Evolutionary conservation across 2,888 invertebrate genomes (phyloP).

Genomic region (Aricia artaxerxes): DNA sequence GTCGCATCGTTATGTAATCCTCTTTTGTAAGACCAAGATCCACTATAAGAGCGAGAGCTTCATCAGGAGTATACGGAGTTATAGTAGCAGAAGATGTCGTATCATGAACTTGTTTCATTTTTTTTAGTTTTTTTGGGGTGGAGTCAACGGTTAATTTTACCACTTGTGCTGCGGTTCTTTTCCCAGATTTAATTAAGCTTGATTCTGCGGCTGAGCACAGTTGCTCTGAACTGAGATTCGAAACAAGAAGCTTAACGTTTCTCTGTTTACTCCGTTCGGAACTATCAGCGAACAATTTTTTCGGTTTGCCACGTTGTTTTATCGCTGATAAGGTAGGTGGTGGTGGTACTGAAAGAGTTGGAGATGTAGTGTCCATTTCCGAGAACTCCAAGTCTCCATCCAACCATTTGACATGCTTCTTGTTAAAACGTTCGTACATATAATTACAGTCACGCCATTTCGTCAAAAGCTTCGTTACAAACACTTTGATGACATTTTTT

Average conservation of each 20-base stretch:
- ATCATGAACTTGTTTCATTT: conserved; percentile 1
- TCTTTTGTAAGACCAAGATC: conserved; percentile 8
- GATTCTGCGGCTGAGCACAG: neutral
- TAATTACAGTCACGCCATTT: neutral
- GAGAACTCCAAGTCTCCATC: neutral
- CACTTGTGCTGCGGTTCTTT: conserved; percentile 5
- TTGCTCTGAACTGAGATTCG: conserved; percentile 2
- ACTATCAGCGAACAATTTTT: neutral
- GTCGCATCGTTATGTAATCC: conserved; percentile 1
- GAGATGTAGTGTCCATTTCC: neutral
- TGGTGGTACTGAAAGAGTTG: neutral
- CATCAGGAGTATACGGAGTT: conserved; percentile 4
- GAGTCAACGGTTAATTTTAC: conserved; percentile 4
- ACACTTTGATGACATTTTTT: neutral
- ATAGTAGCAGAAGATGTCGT: conserved; percentile 1
- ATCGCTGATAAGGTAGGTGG: neutral
- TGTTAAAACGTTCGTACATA: neutral
- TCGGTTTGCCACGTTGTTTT: neutral
- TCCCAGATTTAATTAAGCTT: neutral
- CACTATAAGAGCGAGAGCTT: neutral
- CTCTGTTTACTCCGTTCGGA: neutral
- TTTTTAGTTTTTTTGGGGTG: neutral
- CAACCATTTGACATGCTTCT: neutral
- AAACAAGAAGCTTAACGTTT: conserved; percentile 8
- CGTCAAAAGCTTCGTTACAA: neutral